These are phyloP conservation scores for Ailurus styani DNA, from an alignment of 2,113 vertebrate species.

Conservation along the genomic window DNA sequence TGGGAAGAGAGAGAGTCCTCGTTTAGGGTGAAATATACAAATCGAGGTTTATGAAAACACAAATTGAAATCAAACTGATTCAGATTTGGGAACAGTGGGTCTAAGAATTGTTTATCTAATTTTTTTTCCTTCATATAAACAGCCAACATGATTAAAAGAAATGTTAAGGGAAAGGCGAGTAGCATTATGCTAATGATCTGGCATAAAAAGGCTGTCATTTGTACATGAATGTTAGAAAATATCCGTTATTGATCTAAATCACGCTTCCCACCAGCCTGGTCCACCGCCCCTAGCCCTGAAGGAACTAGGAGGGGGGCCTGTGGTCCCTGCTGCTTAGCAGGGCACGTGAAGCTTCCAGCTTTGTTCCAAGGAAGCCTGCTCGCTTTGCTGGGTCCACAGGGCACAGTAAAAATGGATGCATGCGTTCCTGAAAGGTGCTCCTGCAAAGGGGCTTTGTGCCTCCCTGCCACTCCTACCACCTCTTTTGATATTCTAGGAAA, in stretches of 20 bases:
- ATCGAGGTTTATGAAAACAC: not conserved
- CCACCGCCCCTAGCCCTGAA: not conserved
- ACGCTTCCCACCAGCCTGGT: not conserved
- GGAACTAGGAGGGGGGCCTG: not conserved
- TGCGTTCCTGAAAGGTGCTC: not conserved
- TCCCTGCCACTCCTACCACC: not conserved
- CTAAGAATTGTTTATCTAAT: not conserved
- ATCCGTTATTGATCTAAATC: not conserved
- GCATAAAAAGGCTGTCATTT: not conserved
- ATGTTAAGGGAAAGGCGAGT: not conserved
- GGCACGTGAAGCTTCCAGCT: not conserved
- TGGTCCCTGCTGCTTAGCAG: not conserved
- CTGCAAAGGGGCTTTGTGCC: not conserved
- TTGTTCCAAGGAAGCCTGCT: not conserved
- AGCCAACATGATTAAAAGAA: not conserved
- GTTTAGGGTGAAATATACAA: conserved; percentile 1
- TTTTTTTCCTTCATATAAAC: not conserved
- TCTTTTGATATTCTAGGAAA: conserved; percentile 3
- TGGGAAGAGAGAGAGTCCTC: not conserved
- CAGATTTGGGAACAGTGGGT: conserved; percentile 5
- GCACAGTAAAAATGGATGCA: not conserved
- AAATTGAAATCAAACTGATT: conserved; percentile 51
- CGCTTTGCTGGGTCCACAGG: not conserved
- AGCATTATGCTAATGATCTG: not conserved
- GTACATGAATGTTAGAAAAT: not conserved